A percentile compares a stretch with the other conserved stretches of the same genome.
Conservation (phyloP, 64 coral and sea anemone genomes). For the Montipora capricornis region DNA sequence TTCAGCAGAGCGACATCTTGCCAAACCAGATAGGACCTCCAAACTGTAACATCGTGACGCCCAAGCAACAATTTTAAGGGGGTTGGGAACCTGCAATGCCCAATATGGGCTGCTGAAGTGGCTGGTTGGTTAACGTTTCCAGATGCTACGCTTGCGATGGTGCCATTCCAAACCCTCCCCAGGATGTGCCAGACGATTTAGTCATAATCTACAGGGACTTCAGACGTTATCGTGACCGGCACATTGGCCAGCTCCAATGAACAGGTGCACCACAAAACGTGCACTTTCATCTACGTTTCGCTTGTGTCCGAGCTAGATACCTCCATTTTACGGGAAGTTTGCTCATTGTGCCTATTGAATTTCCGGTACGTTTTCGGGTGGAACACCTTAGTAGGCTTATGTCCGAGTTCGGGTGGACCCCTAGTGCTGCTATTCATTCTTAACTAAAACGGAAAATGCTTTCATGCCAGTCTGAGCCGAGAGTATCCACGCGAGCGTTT, state of each 20-base stretch:
- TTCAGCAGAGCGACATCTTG: no score
- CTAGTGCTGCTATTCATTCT: no score
- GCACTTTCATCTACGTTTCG: conserved; percentile 33
- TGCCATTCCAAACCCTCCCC: not conserved
- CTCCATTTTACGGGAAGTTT: conserved; percentile 25
- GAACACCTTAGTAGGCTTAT: conserved; percentile 35
- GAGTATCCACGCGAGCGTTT: no score
- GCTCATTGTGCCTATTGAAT: conserved; percentile 32
- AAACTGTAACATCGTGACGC: no score
- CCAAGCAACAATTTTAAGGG: no score
- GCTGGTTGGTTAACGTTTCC: not conserved
- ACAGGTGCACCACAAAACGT: conserved; percentile 24
- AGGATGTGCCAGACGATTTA: no score
- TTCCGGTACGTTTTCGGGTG: conserved; percentile 10
- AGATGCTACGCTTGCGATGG: not conserved
- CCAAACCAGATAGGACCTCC: no score
- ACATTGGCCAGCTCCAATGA: not conserved
- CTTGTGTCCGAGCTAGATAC: not conserved
- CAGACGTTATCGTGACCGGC: not conserved
- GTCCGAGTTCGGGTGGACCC: conserved; percentile 52
- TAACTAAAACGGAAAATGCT: no score
- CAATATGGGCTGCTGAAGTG: not conserved
- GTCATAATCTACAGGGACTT: not conserved
- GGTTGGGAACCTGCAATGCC: no score
- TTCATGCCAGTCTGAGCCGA: no score